Evolutionary conservation across 2,113 vertebrate genomes (phyloP), one percentile per base, ranked within the genome.

Genomic region (Lepidothrix coronata): DNA sequence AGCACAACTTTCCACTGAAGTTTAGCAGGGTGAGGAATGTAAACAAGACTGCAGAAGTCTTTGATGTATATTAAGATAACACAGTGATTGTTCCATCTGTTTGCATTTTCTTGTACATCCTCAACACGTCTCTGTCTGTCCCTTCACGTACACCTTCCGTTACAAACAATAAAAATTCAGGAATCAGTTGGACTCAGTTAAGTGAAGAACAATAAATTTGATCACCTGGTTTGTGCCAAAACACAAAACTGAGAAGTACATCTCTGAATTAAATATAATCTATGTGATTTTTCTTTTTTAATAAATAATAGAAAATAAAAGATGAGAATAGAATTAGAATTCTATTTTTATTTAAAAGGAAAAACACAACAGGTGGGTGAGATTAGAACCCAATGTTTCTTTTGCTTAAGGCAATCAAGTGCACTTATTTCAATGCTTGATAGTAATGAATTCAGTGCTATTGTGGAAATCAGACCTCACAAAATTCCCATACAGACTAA

Each of bases 341-440:
- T 72, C 19, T 15, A 4, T 39, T 90, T 95, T 83, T 28, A 49
- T 89, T 95, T 93, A 54, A 65, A 94, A 59, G 55, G 51, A 86
- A 77, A 88, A 94, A 65, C 55, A 8, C 46, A 77, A 58, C 7
- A 8, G 58, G 44, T 85, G 76, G 78, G 88, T 87, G 75, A 77
- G 88, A 89, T 89, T 83, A 87, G 93, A 96, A 91, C 89, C 95
- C 88, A 88, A 95, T 89, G 71, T 61, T 94, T 96, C 72, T 88
- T 94, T 92, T 94, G 85, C 84, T 93, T 97, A 97, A 97, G 94
- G 96, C 91, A 96, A 80, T 96, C 93, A 95, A 96, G 97, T 96
- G 96, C 88, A 95, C 66, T 82, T 94, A 67, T 76, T 93, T 93
- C 78, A 93, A 30, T 79, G 77, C 65, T 86, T 75, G 82, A 82